A percentile compares a stretch with the other conserved stretches of the same genome.
Evolutionary conservation across 2,797 vertebrate species (phyloP).

Genomic region (Stomatorhinus walkeri): DNA sequence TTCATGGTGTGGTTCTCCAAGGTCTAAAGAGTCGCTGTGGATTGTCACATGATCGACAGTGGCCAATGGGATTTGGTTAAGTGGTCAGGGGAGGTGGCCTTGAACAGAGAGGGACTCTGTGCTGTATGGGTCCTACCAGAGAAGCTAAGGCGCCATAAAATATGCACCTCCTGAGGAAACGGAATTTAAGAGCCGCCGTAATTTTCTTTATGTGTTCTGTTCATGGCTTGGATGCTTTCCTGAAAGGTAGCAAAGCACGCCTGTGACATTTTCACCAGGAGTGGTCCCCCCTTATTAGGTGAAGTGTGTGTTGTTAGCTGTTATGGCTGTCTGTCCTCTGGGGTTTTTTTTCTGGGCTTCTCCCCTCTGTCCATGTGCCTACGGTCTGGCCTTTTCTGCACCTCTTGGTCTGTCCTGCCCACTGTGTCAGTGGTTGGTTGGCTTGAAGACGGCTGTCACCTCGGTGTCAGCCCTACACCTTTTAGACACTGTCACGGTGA

Average conservation of each 20-base stretch:
- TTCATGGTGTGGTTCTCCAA: background rate
- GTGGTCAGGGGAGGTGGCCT: background rate
- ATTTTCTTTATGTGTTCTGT: background rate
- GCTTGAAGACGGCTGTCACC: background rate
- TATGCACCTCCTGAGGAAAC: background rate
- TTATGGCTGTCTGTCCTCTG: background rate
- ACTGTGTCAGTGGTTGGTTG: background rate
- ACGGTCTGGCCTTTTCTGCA: background rate
- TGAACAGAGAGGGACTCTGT: background rate
- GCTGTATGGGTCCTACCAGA: background rate
- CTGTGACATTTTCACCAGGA: background rate
- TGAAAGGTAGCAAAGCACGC: background rate
- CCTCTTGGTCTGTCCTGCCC: background rate
- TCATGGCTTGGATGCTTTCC: constrained; percentile 11
- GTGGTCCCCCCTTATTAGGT: background rate
- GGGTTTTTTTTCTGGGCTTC: background rate
- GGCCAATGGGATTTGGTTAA: background rate
- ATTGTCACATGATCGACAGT: background rate
- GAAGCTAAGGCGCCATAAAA: background rate
- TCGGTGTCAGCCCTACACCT: background rate
- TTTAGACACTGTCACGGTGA: background rate
- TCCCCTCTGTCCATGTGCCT: background rate
- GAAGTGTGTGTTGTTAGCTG: background rate
- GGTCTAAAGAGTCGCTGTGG: background rate
- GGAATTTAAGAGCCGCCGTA: background rate